Evolutionary conservation across 1,140 invertebrate species (phyloP).

Genomic region (Aphaenogaster rudis): DNA sequence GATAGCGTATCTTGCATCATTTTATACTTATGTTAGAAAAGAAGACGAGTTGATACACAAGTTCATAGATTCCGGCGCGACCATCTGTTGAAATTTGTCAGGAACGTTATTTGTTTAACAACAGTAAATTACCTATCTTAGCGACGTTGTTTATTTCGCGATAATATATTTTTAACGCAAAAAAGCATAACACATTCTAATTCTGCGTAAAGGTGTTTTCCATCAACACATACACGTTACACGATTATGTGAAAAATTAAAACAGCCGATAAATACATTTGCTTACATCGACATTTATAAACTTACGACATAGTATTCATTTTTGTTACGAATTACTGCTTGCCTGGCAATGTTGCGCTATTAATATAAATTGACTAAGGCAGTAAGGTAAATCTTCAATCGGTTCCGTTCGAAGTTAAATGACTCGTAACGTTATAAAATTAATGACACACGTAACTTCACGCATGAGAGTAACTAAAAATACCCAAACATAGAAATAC

Average conservation of each 20-base stretch:
- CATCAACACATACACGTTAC: neutral
- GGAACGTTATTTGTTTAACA: neutral
- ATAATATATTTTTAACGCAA: slow-evolving; percentile 30
- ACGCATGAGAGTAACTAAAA: slow-evolving; percentile 10
- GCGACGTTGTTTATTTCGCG: neutral
- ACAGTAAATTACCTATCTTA: neutral
- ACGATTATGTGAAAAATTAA: neutral
- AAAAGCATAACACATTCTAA: slow-evolving; percentile 1
- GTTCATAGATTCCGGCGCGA: neutral
- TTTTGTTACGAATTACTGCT: slow-evolving; percentile 3
- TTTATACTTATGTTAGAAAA: neutral
- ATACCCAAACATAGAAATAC: neutral
- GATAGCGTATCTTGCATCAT: slow-evolving; percentile 59
- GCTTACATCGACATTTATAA: neutral
- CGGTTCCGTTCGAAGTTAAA: slow-evolving; percentile 25
- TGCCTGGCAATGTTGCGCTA: neutral
- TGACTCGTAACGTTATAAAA: slow-evolving; percentile 20
- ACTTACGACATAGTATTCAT: neutral
- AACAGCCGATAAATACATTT: neutral
- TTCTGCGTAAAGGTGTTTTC: neutral
- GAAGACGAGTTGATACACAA: neutral
- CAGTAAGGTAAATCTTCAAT: slow-evolving; percentile 1
- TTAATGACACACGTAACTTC: neutral
- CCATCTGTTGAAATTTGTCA: slow-evolving; percentile 57
- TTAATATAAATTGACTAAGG: slow-evolving; percentile 35